Percentiles rank a stretch among this genome's conserved stretches.
Evolutionary conservation across 2,888 invertebrate genomes (phyloP).

Genomic region (Meandrusa payeni): DNA sequence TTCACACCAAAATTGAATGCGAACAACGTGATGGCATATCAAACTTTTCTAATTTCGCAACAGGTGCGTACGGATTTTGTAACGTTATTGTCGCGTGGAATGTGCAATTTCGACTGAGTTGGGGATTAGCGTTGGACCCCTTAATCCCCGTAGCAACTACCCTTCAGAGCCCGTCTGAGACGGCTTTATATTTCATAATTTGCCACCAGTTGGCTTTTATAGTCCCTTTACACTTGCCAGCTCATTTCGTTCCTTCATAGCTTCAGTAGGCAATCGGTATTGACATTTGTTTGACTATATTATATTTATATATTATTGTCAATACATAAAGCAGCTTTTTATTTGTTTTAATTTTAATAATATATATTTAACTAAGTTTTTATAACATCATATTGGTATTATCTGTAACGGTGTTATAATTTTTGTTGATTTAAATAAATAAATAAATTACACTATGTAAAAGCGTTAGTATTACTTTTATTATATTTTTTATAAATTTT

Average conservation of each 20-base stretch:
- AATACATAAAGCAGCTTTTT: no score
- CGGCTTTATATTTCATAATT: conserved; percentile 36
- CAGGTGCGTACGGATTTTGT: conserved; percentile 23
- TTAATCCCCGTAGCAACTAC: conserved; percentile 30
- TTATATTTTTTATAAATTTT: no score
- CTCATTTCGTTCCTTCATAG: not conserved
- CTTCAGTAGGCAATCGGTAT: not conserved
- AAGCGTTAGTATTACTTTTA: no score
- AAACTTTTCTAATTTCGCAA: conserved; percentile 26
- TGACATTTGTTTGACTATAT: no score
- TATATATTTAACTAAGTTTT: no score
- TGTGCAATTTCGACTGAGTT: conserved; percentile 34
- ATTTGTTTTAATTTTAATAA: no score
- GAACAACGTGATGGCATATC: conserved; percentile 9
- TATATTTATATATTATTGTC: no score
- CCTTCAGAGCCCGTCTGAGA: conserved; percentile 25
- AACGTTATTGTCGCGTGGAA: conserved; percentile 30
- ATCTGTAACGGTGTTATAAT: no score
- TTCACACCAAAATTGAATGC: no score
- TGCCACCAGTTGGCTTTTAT: conserved; percentile 23
- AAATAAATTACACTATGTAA: no score
- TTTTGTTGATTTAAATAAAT: no score
- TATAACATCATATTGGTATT: no score
- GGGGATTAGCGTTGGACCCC: conserved; percentile 33
- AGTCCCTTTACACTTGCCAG: conserved; percentile 18